Evolutionary conservation across 2,797 vertebrate genomes (phyloP), one percentile per base, ranked within the genome.

Genomic region (Vireo griseus): DNA sequence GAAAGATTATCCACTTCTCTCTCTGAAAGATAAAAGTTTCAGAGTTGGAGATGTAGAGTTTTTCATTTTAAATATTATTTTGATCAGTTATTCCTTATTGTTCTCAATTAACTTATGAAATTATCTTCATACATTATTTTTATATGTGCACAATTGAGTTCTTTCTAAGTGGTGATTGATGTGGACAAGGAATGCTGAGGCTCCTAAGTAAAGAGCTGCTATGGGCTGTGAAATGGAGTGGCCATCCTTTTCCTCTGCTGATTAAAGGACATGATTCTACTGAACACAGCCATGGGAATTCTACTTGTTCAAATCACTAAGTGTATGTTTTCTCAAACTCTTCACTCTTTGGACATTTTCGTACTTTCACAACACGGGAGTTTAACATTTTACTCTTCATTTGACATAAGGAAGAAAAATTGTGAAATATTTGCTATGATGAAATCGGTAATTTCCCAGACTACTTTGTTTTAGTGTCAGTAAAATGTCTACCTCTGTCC

Each of bases 41-140:
- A n/a, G 61, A 57, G 26, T 5, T 59, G 12, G 17, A 16, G 16
- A 57, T 2, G 16, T 54, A 35, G 5, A 1, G 0, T 42, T 88
- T 68, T 75, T 40, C 2, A 51, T 47, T 9, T 73, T 40, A 59
- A 68, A 37, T 33, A 75, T 11, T 40, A 14, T 5, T 88, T 89
- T 40, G 28, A 25, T 83, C 50, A 37, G 7, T 26, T 62, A 94
- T 54, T 5, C 9, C 12, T 76, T 86, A 24, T 62, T 79, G 88
- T 91, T 84, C 68, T 74, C n/a, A 86, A 58, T 48, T 72, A 84
- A 31, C 10, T 33, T 9, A 39, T 7, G 8, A 73, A 88, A n/a
- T 50, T n/a, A 18, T 44, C 65, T 74, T 85, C 3, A 47, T 28
- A 50, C 29, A 47, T 68, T 57, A 44, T 50, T 85, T 89, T 80